phyloP scores from a whole-genome alignment of 2,113 vertebrate genomes.

The Suncus etruscus region DNA sequence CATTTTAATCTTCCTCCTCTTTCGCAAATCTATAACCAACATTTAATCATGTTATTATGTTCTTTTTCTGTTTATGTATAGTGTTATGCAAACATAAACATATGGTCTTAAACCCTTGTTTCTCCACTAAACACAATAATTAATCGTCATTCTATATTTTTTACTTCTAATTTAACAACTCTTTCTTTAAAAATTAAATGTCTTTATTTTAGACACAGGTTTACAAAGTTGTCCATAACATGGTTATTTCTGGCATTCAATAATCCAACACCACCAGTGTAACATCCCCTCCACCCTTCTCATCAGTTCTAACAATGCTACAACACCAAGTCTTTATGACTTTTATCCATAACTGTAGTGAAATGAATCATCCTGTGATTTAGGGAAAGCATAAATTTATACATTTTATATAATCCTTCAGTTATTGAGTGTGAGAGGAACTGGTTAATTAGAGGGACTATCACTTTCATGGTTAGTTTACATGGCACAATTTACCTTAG shows the following conservation, averaged over 20 bases:
- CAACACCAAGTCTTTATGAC: neutral
- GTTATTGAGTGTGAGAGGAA: neutral
- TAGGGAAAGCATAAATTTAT: neutral
- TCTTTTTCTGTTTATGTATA: neutral
- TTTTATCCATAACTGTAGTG: neutral
- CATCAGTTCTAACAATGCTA: too few species aligned
- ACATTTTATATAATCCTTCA: neutral
- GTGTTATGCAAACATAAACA: neutral
- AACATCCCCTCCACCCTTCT: too few species aligned
- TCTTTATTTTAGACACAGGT: too few species aligned
- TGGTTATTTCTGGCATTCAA: too few species aligned
- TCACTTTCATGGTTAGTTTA: neutral
- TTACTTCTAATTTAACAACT: neutral
- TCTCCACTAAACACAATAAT: conserved; percentile 2
- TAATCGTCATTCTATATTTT: neutral
- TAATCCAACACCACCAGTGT: too few species aligned
- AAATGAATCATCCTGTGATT: neutral
- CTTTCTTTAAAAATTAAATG: neutral
- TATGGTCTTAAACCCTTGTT: neutral
- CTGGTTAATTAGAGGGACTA: neutral
- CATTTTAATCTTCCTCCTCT: neutral
- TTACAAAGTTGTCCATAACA: too few species aligned
- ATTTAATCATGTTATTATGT: neutral
- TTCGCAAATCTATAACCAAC: neutral
- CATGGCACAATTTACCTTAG: neutral